Conservation (phyloP, 2,888 invertebrate species). For the Ischnus inquisitorius region DNA sequence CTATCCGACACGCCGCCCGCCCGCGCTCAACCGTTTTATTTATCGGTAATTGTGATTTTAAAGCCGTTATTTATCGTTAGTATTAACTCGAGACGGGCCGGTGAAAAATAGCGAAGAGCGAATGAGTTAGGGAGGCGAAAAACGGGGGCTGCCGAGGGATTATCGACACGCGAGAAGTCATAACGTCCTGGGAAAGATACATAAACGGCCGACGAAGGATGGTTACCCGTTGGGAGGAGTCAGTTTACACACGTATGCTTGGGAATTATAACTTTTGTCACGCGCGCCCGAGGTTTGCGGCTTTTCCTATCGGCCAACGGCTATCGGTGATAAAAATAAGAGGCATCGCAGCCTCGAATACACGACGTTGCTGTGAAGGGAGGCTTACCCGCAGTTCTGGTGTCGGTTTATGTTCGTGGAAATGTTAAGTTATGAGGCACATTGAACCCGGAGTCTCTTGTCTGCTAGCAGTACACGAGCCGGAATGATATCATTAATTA, state of each 20-base stretch:
- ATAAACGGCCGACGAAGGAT: neutral
- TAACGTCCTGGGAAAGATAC: conserved; percentile 47
- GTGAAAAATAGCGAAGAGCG: conserved; percentile 14
- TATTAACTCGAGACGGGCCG: conserved; percentile 49
- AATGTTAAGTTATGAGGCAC: conserved; percentile 19
- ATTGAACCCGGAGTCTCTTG: neutral
- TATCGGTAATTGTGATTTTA: conserved; percentile 69
- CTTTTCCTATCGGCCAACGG: conserved; percentile 44
- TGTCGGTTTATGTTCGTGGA: conserved; percentile 21
- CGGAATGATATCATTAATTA: conserved; percentile 40
- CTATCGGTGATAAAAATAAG: conserved; percentile 56
- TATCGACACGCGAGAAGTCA: conserved; percentile 68
- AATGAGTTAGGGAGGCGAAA: conserved; percentile 15
- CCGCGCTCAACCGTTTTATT: conserved; percentile 62
- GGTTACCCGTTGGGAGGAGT: neutral
- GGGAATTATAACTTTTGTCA: conserved; percentile 66
- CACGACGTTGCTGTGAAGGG: conserved; percentile 34
- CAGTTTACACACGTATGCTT: conserved; percentile 1
- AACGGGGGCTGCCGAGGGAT: conserved; percentile 58
- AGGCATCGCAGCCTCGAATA: conserved; percentile 25
- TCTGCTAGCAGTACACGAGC: neutral
- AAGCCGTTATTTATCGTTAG: conserved; percentile 68
- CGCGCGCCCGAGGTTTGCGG: conserved; percentile 42
- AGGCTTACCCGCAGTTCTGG: neutral
- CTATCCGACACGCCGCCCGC: conserved; percentile 59